These are phyloP conservation scores for Xanthostigma xanthostigma DNA, from an alignment of 2,888 invertebrate genomes.

Conservation along the genomic window DNA sequence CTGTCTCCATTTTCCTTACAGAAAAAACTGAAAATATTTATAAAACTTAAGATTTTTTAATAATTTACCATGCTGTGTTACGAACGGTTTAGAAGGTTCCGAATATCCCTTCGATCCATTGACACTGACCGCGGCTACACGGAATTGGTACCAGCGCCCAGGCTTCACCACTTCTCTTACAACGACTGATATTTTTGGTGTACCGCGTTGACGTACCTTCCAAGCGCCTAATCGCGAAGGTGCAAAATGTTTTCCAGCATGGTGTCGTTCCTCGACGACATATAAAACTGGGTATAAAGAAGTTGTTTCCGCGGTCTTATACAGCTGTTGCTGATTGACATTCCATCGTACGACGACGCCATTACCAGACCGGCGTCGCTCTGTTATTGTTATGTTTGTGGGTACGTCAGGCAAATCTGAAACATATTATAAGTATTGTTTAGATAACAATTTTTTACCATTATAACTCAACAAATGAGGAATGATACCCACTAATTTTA, in stretches of 20 bases:
- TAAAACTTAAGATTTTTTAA: too few species aligned
- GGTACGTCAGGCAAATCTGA: slow-evolving; percentile 48
- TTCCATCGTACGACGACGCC: slow-evolving; percentile 30
- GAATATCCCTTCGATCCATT: slow-evolving; percentile 61
- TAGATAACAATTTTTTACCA: too few species aligned
- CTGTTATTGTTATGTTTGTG: slow-evolving; percentile 39
- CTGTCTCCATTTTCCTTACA: too few species aligned
- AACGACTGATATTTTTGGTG: slow-evolving; percentile 35
- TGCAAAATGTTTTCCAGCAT: slow-evolving; percentile 48
- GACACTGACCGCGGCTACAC: slow-evolving; percentile 59
- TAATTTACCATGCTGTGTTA: slow-evolving; percentile 31
- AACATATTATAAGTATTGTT: slow-evolving; percentile 13
- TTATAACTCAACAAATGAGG: too few species aligned
- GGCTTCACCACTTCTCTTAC: slow-evolving; percentile 43
- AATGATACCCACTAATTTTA: too few species aligned
- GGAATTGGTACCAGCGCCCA: slow-evolving; percentile 64
- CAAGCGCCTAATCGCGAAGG: slow-evolving; percentile 49
- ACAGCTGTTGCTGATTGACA: background rate
- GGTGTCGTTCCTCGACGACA: slow-evolving; percentile 53
- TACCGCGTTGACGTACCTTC: slow-evolving; percentile 35
- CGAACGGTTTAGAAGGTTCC: slow-evolving; percentile 39
- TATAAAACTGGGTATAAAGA: slow-evolving; percentile 28
- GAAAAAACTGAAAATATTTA: too few species aligned
- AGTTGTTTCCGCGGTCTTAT: background rate
- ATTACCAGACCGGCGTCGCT: slow-evolving; percentile 32